These are phyloP conservation scores for Monopis laevigella DNA, from an alignment of 2,888 invertebrate genomes.

Conservation along the genomic window DNA sequence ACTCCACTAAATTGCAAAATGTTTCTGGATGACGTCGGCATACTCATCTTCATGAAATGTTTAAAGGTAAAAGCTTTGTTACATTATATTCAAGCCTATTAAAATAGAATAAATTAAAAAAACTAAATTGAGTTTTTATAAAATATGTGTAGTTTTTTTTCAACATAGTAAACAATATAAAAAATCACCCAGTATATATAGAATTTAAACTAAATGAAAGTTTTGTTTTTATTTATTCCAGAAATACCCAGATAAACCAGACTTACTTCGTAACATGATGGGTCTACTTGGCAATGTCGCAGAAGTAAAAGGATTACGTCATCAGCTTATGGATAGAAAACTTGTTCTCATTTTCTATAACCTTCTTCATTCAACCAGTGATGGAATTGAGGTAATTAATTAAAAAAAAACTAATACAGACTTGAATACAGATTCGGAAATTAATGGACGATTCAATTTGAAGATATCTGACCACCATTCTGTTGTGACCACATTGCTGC, in stretches of 20 bases:
- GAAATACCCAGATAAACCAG: slow-evolving; percentile 89
- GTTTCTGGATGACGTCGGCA: slow-evolving; percentile 88
- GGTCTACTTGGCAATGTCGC: slow-evolving; percentile 96
- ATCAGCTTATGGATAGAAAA: slow-evolving; percentile 83
- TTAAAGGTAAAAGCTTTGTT: slow-evolving; percentile 76
- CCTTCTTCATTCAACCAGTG: slow-evolving; percentile 84
- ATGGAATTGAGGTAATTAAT: slow-evolving; percentile 89
- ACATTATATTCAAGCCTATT: background rate
- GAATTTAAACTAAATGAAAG: background rate
- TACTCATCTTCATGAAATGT: slow-evolving; percentile 90
- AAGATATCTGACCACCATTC: no score
- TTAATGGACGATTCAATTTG: no score
- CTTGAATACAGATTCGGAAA: no score
- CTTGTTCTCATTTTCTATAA: slow-evolving; percentile 89
- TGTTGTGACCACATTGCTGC: no score
- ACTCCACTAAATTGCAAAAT: slow-evolving; percentile 93
- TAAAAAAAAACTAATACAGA: no score
- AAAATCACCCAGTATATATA: background rate
- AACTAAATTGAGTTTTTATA: no score
- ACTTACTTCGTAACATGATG: slow-evolving; percentile 97
- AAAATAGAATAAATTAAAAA: no score
- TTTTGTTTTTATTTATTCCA: slow-evolving; percentile 32
- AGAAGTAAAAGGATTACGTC: slow-evolving; percentile 85
- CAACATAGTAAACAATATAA: background rate
- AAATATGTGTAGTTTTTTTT: no score